phyloP scores from a whole-genome alignment of 1,140 invertebrate genomes.

The Drosophila nasuta region DNA sequence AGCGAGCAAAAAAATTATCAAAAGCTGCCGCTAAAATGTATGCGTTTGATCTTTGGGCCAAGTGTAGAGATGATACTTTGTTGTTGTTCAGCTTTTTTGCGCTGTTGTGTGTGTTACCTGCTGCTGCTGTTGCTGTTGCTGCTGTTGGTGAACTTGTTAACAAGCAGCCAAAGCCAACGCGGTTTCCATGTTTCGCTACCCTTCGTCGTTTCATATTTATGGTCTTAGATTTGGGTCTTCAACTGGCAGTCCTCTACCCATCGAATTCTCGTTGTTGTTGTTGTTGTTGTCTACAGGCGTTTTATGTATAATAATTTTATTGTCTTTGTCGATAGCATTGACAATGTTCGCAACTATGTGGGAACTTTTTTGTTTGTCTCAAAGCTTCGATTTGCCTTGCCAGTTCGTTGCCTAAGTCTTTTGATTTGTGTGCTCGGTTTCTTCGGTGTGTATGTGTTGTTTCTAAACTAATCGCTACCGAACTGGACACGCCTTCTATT shows the following conservation, averaged over 20 bases:
- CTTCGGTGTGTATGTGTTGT: conserved; percentile 7
- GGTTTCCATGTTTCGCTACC: conserved; percentile 68
- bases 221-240: conserved; percentile 75
- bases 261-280: conserved; percentile 17
- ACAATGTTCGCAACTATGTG: conserved; percentile 64
- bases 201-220: conserved; percentile 68
- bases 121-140: conserved; percentile 31
- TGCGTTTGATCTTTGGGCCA: conserved; percentile 76
- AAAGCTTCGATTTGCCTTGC: conserved; percentile 2
- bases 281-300: conserved; percentile 42
- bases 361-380: conserved; percentile 60
- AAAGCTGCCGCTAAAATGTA: conserved; percentile 78
- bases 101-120: conserved; percentile 59
- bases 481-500: conserved; percentile 61
- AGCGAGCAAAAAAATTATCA: conserved; percentile 59
- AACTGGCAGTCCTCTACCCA: conserved; percentile 15
- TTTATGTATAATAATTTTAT: conserved; percentile 81
- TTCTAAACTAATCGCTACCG: conserved; percentile 74
- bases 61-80: conserved; percentile 54
- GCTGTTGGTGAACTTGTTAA: conserved; percentile 76
- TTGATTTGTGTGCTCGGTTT: conserved; percentile 63
- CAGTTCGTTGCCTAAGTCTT: conserved; percentile 79
- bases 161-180: conserved; percentile 60
- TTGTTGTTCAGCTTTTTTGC: conserved; percentile 15
- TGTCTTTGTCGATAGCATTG: conserved; percentile 73